These are phyloP conservation scores for Hermaeophaga mercurialis DNA, from an alignment of 2,888 invertebrate species.

Conservation along the genomic window DNA sequence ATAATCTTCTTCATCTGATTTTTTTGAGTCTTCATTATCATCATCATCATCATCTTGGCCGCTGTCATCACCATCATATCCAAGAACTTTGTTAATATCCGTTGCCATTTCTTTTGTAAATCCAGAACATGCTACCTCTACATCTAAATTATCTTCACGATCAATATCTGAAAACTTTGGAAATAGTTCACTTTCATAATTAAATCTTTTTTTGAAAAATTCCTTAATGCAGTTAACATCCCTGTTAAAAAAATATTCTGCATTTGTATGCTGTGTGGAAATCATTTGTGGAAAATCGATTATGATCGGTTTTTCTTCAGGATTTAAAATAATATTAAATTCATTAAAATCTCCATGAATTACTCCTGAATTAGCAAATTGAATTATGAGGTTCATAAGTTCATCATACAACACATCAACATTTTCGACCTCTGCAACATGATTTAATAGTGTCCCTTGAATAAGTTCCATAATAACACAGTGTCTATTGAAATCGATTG, in stretches of 20 bases:
- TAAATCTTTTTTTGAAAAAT: conserved; percentile 80
- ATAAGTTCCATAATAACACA: conserved; percentile 96
- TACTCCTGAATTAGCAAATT: conserved; percentile 91
- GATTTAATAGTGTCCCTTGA: conserved; percentile 76
- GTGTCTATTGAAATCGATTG: conserved; percentile 93
- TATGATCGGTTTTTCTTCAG: conserved; percentile 79
- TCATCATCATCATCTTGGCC: conserved; percentile 31
- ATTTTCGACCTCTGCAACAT: conserved; percentile 68
- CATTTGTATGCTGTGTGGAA: conserved; percentile 90
- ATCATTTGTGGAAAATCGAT: conserved; percentile 99
- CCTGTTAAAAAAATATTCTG: conserved; percentile 91
- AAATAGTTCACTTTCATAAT: conserved; percentile 80
- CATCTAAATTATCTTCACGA: conserved; percentile 81
- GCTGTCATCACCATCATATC: conserved; percentile 46
- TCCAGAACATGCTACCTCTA: conserved; percentile 89
- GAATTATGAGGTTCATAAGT: conserved; percentile 90
- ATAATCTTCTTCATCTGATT: conserved; percentile 27
- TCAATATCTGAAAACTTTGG: conserved; percentile 79
- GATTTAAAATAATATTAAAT: conserved; percentile 92
- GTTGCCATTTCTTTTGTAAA: conserved; percentile 82
- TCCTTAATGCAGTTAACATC: conserved; percentile 92
- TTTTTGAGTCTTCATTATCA: conserved; percentile 4
- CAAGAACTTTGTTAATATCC: conserved; percentile 66
- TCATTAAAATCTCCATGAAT: conserved; percentile 99
- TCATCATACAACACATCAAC: conserved; percentile 86